phyloP scores from a whole-genome alignment of 2,888 invertebrate species.

The Drosophila pseudotakahashii region DNA sequence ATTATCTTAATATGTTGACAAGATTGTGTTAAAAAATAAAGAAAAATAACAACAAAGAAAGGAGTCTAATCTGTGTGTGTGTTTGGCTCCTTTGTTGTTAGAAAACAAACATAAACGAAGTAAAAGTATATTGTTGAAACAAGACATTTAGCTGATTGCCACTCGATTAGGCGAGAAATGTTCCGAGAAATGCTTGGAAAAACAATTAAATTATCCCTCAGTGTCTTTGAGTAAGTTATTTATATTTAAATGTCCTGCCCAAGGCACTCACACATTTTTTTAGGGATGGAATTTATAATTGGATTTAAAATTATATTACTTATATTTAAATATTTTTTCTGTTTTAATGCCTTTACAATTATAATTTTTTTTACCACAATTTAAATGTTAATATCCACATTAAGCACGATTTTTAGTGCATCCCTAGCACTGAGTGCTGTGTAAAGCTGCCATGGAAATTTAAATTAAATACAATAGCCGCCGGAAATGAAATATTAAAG shows the following conservation, averaged over 20 bases:
- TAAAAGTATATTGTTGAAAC: conserved; percentile 36
- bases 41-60: conserved; percentile 31
- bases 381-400: too few species aligned
- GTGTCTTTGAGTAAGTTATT: conserved; percentile 2
- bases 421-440: not conserved
- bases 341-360: too few species aligned
- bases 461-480: conserved; percentile 54
- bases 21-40: conserved; percentile 76
- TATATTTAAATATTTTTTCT: not conserved
- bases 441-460: conserved; percentile 2
- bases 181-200: conserved; percentile 21
- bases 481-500: conserved; percentile 17
- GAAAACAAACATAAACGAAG: conserved; percentile 22
- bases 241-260: conserved; percentile 23
- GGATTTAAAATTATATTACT: not conserved
- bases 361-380: too few species aligned
- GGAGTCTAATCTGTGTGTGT: conserved; percentile 13
- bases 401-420: not conserved
- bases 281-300: not conserved
- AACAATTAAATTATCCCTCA: conserved; percentile 36
- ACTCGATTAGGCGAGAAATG: conserved; percentile 30
- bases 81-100: conserved; percentile 14
- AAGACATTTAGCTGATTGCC: conserved; percentile 45
- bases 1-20: conserved; percentile 81
- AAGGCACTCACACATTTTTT: not conserved